Percentiles rank a stretch among this genome's conserved stretches.
Evolutionary conservation across 2,888 invertebrate species (phyloP).

Genomic region (Eilema depressum): DNA sequence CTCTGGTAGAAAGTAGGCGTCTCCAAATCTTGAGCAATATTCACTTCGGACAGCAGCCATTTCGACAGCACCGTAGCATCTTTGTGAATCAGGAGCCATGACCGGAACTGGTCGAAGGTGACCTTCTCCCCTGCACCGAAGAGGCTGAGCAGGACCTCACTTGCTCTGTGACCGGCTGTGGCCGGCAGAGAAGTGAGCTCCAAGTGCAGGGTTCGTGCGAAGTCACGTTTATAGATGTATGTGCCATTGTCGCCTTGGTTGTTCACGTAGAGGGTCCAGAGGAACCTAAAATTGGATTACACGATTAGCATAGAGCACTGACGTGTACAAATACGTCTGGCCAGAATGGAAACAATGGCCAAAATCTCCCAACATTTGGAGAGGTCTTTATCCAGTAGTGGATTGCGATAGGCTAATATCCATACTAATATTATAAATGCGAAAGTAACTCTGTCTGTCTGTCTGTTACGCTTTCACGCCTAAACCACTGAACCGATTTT

Average conservation of each 20-base stretch:
- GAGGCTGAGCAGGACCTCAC: conserved; percentile 75
- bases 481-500: no score
- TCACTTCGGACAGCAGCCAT: conserved; percentile 93
- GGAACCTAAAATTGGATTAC: conserved; percentile 86
- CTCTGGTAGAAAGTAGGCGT: conserved; percentile 97
- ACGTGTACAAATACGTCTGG: not conserved
- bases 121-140: conserved; percentile 84
- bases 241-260: conserved; percentile 89
- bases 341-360: no score
- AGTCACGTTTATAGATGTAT: conserved; percentile 91
- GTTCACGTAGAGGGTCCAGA: conserved; percentile 95
- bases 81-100: conserved; percentile 92
- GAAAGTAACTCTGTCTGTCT: no score
- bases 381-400: no score
- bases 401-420: no score
- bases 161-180: conserved; percentile 66
- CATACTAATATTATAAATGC: no score
- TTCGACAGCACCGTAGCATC: conserved; percentile 93
- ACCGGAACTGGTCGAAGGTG: conserved; percentile 91
- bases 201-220: conserved; percentile 88
- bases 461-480: no score
- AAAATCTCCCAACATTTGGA: no score
- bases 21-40: conserved; percentile 93
- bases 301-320: not conserved
- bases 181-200: conserved; percentile 82